Base-by-base conservation (phyloP, 2,113 vertebrate genomes). In the Lepidothrix coronata region DNA sequence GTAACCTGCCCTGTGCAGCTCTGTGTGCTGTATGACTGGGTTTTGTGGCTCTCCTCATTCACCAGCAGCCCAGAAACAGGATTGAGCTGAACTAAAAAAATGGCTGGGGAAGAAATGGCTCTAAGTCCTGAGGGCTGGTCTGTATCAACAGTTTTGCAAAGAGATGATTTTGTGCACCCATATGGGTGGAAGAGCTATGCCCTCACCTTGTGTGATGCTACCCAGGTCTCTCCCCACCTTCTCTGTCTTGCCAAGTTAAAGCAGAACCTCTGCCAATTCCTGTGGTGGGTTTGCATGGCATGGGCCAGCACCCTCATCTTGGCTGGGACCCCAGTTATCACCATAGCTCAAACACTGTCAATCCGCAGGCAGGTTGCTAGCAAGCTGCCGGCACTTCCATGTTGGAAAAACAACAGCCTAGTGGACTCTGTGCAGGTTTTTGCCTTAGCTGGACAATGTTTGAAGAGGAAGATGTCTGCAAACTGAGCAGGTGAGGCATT, bases 11-110 rank as follows among this genome's bases (percentile, higher is more conserved):
- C 37, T 13, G 2, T 44, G 33, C 23, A 61, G 16, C 15, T 88
- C 28, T 49, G 24, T 4, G 1, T 39, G 28, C 48, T 0, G 0
- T 20, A 35, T 0, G 0, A 65, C 14, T 14, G 37, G 23, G 23
- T 83, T 41, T 62, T 7, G 2, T 54, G 39, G 24, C 43, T 85
- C 43, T 54, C 10, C 27, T 79, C 12, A 2, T 66, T 76, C 58
- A 73, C 13, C 30, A 58, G 25, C 21, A 79, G 23, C 22, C 15
- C 39, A 52, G 33, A 75, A 84, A 43, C 8, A 52, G 33, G 27
- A 11, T 2, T 62, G 35, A 86, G 14, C 19, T 73, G 63, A 65
- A 58, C 15, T 57, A 18, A 15, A 83, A 22, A 73, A 73, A 35
- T 6, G n/a, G 23, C 3, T 46, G 33, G 37, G n/a, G 41, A 91